Evolutionary conservation across 2,888 invertebrate genomes (phyloP).

Genomic region (Unio pictorum): DNA sequence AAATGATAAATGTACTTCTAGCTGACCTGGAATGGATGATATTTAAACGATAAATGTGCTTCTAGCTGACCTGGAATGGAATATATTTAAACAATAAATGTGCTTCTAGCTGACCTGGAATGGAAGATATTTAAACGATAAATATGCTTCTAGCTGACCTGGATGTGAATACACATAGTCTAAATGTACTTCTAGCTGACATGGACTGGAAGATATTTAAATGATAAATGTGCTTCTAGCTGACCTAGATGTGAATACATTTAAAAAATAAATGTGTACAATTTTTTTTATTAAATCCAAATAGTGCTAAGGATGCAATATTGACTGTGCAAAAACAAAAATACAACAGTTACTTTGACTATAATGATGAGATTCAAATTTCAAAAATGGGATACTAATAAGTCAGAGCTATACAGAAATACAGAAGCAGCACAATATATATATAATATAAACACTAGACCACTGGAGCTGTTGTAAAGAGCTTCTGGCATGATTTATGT

Average conservation of each 20-base stretch:
- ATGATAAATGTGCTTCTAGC: slow-evolving; percentile 64
- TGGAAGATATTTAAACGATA: slow-evolving; percentile 16
- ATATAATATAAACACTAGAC: too few relatives aligned
- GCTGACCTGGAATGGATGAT: slow-evolving; percentile 52
- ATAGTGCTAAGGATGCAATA: too few relatives aligned
- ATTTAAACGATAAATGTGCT: slow-evolving; percentile 45
- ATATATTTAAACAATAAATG: slow-evolving; percentile 32
- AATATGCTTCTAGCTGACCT: slow-evolving; percentile 69
- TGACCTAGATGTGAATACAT: slow-evolving; percentile 48
- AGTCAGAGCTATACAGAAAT: too few relatives aligned
- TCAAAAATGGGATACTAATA: too few relatives aligned
- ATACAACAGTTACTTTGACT: too few relatives aligned
- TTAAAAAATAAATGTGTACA: too few relatives aligned
- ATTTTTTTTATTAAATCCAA: too few relatives aligned
- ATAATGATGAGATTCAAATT: too few relatives aligned
- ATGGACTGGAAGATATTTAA: slow-evolving; percentile 33
- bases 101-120: slow-evolving; percentile 68
- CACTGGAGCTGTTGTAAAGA: too few relatives aligned
- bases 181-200: slow-evolving; percentile 68
- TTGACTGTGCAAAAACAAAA: too few relatives aligned
- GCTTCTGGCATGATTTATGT: too few relatives aligned
- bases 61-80: slow-evolving; percentile 66
- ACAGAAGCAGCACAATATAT: too few relatives aligned
- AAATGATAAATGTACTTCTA: slow-evolving; percentile 64
- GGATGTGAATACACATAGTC: slow-evolving; percentile 52